Base-by-base conservation (phyloP, 37 sponge, comb jelly and placozoan genomes). In the Haliclona indistincta region DNA sequence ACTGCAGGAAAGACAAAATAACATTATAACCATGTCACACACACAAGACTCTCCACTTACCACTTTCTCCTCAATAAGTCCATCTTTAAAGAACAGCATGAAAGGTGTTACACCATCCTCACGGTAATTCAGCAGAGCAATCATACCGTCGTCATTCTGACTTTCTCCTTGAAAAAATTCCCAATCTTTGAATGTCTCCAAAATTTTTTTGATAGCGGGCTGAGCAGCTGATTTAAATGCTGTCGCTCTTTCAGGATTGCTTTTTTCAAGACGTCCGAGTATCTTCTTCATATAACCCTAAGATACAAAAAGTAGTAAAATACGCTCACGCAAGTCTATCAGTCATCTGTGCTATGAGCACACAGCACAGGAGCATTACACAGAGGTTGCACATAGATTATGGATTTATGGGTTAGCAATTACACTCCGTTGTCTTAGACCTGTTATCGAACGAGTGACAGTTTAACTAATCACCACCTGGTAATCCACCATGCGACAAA, bases 51-150 rank as follows among this genome's bases (percentile, higher is more conserved):
- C n/a, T n/a, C n/a, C 51, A 74, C 88, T 71, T 72, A 89, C 90
- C 77, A 92, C 77, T 96, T 96, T 96, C 85, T 96, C 96, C 23
- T 86, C 89, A 2, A 73, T 35, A n/a, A 93, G 54, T 10, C 93
- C 96, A 79, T 96, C 90, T 77, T 83, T 85, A 70, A 85, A 96
- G 67, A 89, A 87, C 36, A 78, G 44, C 75, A 92, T 70, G 58
- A 78, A 96, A 2, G 96, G 96, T 2, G 93, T 93, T 1, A 72
- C 20, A 25, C 88, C 85, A 44, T 95, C 96, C 0, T 85, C 93
- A 54, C 79, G 75, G 51, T 67, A 96, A 60, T 79, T 53, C 80
- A 96, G 5, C 43, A 93, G 43, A 22, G 51, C 90, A 19, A 76
- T 49, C 84, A 89, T 81, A 0, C 82, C 93, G 30, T 68, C 85